phyloP scores from a whole-genome alignment of 2,888 invertebrate genomes.

The Sabellastarte sp. region DNA sequence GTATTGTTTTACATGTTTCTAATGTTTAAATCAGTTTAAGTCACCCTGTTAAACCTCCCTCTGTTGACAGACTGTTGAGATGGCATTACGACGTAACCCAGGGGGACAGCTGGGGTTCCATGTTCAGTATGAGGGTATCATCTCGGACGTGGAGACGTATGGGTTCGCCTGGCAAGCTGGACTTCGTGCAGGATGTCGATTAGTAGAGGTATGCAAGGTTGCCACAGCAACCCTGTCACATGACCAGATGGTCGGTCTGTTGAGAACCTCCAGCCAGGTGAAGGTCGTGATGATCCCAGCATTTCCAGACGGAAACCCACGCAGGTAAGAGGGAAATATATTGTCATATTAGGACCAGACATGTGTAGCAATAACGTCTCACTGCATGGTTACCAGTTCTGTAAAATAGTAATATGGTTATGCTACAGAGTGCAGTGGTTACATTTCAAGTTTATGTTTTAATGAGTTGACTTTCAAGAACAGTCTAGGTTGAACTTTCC shows the following conservation, averaged over 20 bases:
- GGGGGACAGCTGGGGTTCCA: conserved; percentile 78
- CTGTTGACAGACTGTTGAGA: conserved; percentile 72
- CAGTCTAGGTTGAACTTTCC: too few species aligned
- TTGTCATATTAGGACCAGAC: too few species aligned
- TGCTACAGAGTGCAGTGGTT: too few species aligned
- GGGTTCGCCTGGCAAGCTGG: conserved; percentile 70
- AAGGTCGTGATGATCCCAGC: conserved; percentile 81
- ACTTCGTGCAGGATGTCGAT: conserved; percentile 81
- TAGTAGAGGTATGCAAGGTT: conserved; percentile 88
- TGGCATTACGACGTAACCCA: conserved; percentile 77
- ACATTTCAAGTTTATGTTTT: too few species aligned
- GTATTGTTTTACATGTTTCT: too few species aligned
- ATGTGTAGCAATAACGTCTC: too few species aligned
- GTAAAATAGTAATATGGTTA: too few species aligned
- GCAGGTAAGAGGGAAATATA: conserved; percentile 53
- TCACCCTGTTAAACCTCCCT: too few species aligned
- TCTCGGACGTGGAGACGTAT: conserved; percentile 82
- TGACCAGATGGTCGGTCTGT: conserved; percentile 87
- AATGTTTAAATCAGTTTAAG: too few species aligned
- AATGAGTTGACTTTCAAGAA: too few species aligned
- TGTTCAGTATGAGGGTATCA: conserved; percentile 88
- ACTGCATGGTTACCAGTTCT: too few species aligned
- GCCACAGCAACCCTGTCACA: conserved; percentile 85
- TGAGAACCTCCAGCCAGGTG: conserved; percentile 85
- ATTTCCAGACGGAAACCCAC: conserved; percentile 68